These are phyloP conservation scores for Hemichromis elongatus DNA, from an alignment of 2,113 vertebrate genomes.

Conservation along the genomic window DNA sequence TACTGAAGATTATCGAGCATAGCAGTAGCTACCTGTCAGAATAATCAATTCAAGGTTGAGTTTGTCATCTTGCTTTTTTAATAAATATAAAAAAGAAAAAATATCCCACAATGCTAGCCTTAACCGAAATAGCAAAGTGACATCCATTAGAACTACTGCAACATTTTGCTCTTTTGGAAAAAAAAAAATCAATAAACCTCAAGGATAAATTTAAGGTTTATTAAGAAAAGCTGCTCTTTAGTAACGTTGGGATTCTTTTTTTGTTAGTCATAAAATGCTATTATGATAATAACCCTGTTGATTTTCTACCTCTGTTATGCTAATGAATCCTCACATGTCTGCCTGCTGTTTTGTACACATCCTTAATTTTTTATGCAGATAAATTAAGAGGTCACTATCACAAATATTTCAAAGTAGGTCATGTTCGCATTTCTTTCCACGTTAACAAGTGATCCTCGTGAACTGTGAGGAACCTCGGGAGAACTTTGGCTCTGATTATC, in stretches of 20 bases:
- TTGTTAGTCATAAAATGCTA: fast-evolving
- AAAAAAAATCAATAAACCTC: background rate
- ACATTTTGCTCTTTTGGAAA: background rate
- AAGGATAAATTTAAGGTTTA: fast-evolving
- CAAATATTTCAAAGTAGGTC: background rate
- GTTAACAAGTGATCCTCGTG: fast-evolving
- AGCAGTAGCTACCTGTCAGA: background rate
- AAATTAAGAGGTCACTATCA: background rate
- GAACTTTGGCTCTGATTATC: background rate
- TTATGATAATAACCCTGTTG: background rate
- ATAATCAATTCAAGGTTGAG: fast-evolving
- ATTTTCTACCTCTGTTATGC: background rate
- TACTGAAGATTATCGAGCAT: background rate
- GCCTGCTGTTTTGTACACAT: background rate
- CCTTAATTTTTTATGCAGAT: background rate
- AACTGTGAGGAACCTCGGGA: background rate
- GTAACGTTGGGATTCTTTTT: background rate
- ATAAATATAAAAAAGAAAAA: background rate
- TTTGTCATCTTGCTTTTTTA: background rate
- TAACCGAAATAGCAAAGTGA: background rate
- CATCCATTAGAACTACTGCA: background rate
- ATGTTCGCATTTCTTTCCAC: background rate
- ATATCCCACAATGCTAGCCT: background rate
- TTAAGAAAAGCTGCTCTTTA: background rate
- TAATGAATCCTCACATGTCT: background rate